phyloP scores from a whole-genome alignment of 2,113 vertebrate species.

The Loxodonta africana region DNA sequence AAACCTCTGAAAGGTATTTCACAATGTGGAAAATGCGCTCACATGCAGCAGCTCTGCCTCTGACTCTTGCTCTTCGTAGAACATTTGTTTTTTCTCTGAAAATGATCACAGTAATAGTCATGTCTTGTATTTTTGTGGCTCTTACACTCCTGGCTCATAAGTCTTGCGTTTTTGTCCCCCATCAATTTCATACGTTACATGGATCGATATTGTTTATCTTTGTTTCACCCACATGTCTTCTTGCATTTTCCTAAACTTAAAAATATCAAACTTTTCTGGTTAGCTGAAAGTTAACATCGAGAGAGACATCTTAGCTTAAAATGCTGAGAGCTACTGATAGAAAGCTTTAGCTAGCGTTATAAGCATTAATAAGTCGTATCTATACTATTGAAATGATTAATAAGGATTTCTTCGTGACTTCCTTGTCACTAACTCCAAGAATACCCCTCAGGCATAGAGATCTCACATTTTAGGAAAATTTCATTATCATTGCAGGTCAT shows the following conservation, averaged over 20 bases:
- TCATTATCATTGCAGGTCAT: not conserved
- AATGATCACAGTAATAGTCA: conserved; percentile 19
- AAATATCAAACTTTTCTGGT: not conserved
- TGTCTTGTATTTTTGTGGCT: conserved; percentile 60
- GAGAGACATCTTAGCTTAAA: not conserved
- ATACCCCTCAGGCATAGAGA: not conserved
- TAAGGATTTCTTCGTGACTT: not conserved
- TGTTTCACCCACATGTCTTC: conserved; percentile 54
- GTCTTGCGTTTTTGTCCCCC: conserved; percentile 67
- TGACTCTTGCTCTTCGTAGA: conserved; percentile 3
- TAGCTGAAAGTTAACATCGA: conserved; percentile 23
- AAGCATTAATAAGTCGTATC: not conserved
- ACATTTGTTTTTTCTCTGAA: not conserved
- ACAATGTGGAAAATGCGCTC: not conserved
- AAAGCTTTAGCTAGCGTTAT: conserved; percentile 27
- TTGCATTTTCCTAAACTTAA: conserved; percentile 59
- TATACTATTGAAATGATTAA: not conserved
- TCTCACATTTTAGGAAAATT: not conserved
- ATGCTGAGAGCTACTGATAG: conserved; percentile 18
- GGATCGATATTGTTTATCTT: conserved; percentile 12
- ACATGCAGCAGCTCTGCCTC: not conserved
- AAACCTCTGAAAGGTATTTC: conserved; percentile 89
- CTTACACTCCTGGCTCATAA: conserved; percentile 37
- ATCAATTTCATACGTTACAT: conserved; percentile 67
- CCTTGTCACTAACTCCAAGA: not conserved